Evolutionary conservation across 2,888 invertebrate genomes (phyloP), one percentile per base, ranked within the genome.

Genomic region (Dryococelus australis): DNA sequence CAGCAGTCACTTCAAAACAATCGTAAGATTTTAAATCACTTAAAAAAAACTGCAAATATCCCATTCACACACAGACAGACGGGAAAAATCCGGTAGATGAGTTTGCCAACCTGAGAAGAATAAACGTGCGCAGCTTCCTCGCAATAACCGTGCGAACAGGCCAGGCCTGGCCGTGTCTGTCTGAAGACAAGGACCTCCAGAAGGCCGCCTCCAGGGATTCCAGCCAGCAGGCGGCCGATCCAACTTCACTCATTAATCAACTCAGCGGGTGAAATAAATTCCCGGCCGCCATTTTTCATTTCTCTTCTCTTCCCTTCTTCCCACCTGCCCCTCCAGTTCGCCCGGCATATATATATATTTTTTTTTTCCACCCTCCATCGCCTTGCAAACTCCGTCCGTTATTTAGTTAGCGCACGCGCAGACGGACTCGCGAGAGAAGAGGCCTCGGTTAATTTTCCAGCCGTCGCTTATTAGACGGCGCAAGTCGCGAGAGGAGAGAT

Each of bases 321-420:
- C 65, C 65, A n/a, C 65, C 65, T 65, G 65, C n/a, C 65, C 20
- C 10, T n/a, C 65, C 65, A 65, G 12, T 65, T 65, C 65, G 24
- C 65, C n/a, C n/a, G 1, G 4, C 51, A 16, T 1, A 0, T 51
- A 51, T 20, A 5, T 20, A 3, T 65, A 65, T 16, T 65, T 65
- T 65, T 51, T 51, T 65, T 16, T 65, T 65, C 35, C 35, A 10
- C 24, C 65, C 65, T 65, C n/a, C 65, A 65, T 65, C 65, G 65
- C 65, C 65, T 65, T 1, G 20, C 24, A 1, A 8, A 65, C 65
- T 65, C 65, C 13, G 65, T 10, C 24, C 65, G 10, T 65, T 65
- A 65, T 65, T 65, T 65, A 65, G 65, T 65, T 65, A 65, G 65
- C 65, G 65, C 65, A 65, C n/a, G 65, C 65, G 65, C 65, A 65